A percentile compares a stretch with the other conserved stretches of the same genome.
phyloP scores from a whole-genome alignment of 2,888 invertebrate species.

The Diaperis boleti region DNA sequence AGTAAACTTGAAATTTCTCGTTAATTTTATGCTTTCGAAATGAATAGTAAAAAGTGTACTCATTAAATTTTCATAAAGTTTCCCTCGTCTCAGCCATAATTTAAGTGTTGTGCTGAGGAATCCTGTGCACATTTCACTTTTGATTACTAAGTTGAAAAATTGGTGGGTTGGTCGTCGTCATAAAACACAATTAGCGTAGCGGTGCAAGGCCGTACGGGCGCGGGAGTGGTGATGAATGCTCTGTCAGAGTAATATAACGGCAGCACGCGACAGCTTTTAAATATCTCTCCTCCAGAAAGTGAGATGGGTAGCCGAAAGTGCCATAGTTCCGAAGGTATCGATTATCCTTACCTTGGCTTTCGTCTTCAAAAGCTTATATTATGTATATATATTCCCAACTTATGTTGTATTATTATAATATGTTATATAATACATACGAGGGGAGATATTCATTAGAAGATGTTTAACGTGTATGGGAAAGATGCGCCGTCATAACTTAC shows the following conservation, averaged over 20 bases:
- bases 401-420: no score
- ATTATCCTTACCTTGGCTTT: constrained; percentile 1
- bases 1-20: constrained; percentile 2
- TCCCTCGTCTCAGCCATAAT: constrained; percentile 6
- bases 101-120: constrained; percentile 28
- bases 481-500: no score
- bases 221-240: constrained; percentile 60
- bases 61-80: constrained; percentile 4
- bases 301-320: constrained; percentile 32
- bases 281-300: constrained; percentile 46
- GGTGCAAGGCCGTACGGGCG: constrained; percentile 58
- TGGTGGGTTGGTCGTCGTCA: constrained; percentile 56
- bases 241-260: constrained; percentile 60
- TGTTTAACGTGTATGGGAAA: no score
- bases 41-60: constrained; percentile 8
- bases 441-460: no score
- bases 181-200: constrained; percentile 59
- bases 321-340: constrained; percentile 15
- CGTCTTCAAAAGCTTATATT: no score
- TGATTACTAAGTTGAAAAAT: constrained; percentile 53
- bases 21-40: constrained; percentile 1
- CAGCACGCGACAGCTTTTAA: constrained; percentile 60
- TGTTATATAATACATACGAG: no score
- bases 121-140: constrained; percentile 46
- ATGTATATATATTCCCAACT: no score